Percentiles rank a stretch among this genome's conserved stretches.
Evolutionary conservation across 1,140 invertebrate genomes (phyloP).

Genomic region (Lerema accius): DNA sequence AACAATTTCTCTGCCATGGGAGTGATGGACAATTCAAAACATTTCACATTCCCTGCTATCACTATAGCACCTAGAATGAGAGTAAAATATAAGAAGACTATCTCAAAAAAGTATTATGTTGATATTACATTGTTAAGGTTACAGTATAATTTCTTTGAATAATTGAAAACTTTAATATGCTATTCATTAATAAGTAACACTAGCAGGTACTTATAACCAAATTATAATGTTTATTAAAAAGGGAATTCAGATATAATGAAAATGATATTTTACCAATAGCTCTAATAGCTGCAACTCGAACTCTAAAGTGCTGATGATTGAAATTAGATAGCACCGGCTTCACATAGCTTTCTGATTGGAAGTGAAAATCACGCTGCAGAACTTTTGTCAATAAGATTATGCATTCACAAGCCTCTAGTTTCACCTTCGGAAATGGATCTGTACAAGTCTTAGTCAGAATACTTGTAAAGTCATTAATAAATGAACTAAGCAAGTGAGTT

Average conservation of each 20-base stretch:
- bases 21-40: conserved; percentile 78
- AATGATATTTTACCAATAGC: conserved; percentile 84
- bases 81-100: too few species aligned
- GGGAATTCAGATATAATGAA: too few species aligned
- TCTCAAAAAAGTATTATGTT: too few species aligned
- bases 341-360: conserved; percentile 87
- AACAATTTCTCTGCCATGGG: conserved; percentile 89
- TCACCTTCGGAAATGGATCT: conserved; percentile 91
- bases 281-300: conserved; percentile 88
- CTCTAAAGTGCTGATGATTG: conserved; percentile 91
- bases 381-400: conserved; percentile 85
- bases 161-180: too few species aligned
- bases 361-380: conserved; percentile 88
- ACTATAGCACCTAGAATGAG: conserved; percentile 73
- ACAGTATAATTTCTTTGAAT: too few species aligned
- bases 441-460: conserved; percentile 88
- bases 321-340: conserved; percentile 89
- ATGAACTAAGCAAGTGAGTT: conserved; percentile 83
- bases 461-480: conserved; percentile 89
- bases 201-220: too few species aligned
- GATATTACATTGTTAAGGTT: too few species aligned
- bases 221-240: too few species aligned
- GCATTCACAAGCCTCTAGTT: conserved; percentile 89
- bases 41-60: conserved; percentile 70
- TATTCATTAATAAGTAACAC: too few species aligned